Conservation (phyloP, 2,888 invertebrate genomes). For the Strigamia transsilvanica region DNA sequence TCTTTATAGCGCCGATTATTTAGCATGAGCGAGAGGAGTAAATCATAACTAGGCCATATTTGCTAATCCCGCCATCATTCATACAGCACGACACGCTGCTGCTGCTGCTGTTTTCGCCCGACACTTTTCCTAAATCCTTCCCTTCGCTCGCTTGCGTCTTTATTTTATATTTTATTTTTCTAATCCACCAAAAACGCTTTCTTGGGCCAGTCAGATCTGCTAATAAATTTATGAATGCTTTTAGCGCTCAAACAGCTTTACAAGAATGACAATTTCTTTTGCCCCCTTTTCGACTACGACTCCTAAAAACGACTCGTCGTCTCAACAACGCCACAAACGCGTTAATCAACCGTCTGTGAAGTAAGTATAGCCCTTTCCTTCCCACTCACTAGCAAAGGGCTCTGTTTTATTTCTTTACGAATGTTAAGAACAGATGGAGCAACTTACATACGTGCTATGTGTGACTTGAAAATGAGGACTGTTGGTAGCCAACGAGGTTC, state of each 20-base stretch:
- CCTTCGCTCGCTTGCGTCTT: conserved; percentile 4
- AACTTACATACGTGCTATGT: neutral
- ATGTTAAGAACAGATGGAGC: conserved; percentile 16
- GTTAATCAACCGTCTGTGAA: conserved; percentile 30
- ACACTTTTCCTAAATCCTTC: conserved; percentile 24
- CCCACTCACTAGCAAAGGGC: neutral
- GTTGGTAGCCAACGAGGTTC: conserved; percentile 9
- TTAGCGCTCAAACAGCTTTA: conserved; percentile 49
- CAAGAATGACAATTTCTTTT: conserved; percentile 23
- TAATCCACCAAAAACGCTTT: conserved; percentile 52
- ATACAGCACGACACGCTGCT: conserved; percentile 43
- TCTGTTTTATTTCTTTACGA: conserved; percentile 21
- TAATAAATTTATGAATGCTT: conserved; percentile 54
- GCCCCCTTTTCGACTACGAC: conserved; percentile 11
- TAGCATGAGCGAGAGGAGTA: conserved; percentile 52
- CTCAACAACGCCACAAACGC: conserved; percentile 30
- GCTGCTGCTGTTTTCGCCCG: conserved; percentile 30
- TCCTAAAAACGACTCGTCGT: conserved; percentile 9
- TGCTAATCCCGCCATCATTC: conserved; percentile 54
- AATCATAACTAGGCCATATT: conserved; percentile 54
- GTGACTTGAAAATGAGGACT: neutral
- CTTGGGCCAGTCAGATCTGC: conserved; percentile 51
- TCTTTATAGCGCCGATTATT: conserved; percentile 54
- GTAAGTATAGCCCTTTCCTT: conserved; percentile 13
- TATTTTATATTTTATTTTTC: conserved; percentile 41